A percentile compares a stretch with the other conserved stretches of the same genome.
phyloP scores from a whole-genome alignment of 2,113 vertebrate species.

The Triplophysa tibetana region DNA sequence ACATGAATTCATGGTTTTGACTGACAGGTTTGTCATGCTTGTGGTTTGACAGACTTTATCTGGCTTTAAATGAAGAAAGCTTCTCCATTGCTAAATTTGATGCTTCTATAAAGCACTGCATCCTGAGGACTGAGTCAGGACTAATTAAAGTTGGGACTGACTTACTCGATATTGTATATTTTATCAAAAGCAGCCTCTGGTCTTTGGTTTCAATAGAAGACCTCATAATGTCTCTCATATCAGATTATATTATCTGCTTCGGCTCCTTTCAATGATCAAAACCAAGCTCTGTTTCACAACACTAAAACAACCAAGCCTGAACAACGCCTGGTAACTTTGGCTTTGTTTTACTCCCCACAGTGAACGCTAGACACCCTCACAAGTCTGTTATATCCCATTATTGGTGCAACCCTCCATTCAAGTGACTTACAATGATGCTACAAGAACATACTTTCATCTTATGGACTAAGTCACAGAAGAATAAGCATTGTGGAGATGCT shows the following conservation, averaged over 20 bases:
- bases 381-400: neutral
- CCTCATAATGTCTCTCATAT: neutral
- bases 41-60: constrained; percentile 5
- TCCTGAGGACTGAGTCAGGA: constrained; percentile 12
- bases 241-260: neutral
- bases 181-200: neutral
- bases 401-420: neutral
- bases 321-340: constrained; percentile 4
- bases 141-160: constrained; percentile 28
- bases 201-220: constrained; percentile 18
- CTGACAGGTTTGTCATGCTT: constrained; percentile 15
- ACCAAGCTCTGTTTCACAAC: neutral
- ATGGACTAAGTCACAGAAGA: neutral
- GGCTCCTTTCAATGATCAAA: neutral
- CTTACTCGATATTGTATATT: constrained; percentile 9
- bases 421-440: neutral
- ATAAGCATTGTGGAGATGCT: too few relatives aligned
- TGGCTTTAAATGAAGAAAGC: constrained; percentile 17
- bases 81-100: constrained; percentile 6
- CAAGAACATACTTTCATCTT: neutral
- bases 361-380: neutral
- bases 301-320: neutral
- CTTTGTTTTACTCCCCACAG: too few relatives aligned
- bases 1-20: neutral
- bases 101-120: neutral